Base-by-base conservation (phyloP, 2,888 invertebrate genomes). In the Ophioninae sp. region DNA sequence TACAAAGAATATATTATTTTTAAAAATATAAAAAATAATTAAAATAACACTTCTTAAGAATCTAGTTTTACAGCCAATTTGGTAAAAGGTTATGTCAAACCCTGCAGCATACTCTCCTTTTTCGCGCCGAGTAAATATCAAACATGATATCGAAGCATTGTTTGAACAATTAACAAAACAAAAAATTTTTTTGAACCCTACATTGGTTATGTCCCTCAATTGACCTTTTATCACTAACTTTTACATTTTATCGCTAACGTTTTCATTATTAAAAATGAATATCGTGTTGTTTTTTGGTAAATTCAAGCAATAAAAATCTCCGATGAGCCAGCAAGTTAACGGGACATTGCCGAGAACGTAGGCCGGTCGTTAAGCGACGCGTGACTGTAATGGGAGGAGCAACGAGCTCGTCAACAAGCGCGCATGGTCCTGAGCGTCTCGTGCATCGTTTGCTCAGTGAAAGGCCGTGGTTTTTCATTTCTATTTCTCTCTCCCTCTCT, bases 361-460 rank as follows among this genome's bases (percentile, higher is more conserved):
- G 50, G 50, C 50, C 50, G 44, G 23, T 50, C 44, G 44, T 44
- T 37, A 20, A 23, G 23, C 41, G 23, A 73, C 39, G 17, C 39
- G 61, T 44, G 50, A 74, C 17, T 17, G 21, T 62, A 62, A 50
- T 74, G 30, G 50, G 62, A 59, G 64, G 50, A 17, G 7, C 50
- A 56, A 70, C 21, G 56, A 23, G 10, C 65, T 62, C 57, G 65
- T 79, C 70, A 56, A 20, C 57, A 39, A 65, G 59, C 50, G 68
- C 68, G 59, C 77, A 69, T 44, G 68, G 59, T 64, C 50, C 44
- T 65, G 13, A 56, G 20, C 7, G 7, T 65, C 56, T 57, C 65
- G 39, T 65, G 56, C 65, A 69, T 68, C 56, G 20, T 78, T 21
- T 50, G 61, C 57, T 30, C 72, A 65, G 79, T 79, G 79, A 79